These are phyloP conservation scores for Lasiommata megera DNA, from an alignment of 2,888 invertebrate species.

Conservation along the genomic window DNA sequence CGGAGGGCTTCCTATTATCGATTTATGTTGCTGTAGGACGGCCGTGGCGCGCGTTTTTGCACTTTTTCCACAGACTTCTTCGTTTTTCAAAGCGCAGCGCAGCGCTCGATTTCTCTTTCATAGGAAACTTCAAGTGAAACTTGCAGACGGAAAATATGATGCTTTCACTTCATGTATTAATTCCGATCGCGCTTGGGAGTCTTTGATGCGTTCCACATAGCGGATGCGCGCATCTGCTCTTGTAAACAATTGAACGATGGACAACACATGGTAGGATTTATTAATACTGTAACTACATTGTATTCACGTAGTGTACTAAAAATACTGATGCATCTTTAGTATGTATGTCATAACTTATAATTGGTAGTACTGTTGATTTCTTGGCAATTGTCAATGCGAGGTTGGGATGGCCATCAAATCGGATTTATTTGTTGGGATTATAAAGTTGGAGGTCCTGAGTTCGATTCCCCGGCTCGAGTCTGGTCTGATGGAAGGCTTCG, in stretches of 20 bases:
- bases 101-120: slow-evolving; percentile 59
- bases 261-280: slow-evolving; percentile 11
- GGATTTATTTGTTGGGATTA: no score
- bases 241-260: slow-evolving; percentile 18
- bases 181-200: slow-evolving; percentile 35
- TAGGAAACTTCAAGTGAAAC: slow-evolving; percentile 62
- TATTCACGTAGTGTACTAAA: background rate
- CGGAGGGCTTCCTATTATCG: slow-evolving; percentile 80
- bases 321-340: no score
- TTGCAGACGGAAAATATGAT: slow-evolving; percentile 52
- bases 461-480: no score
- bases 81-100: slow-evolving; percentile 50
- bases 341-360: no score
- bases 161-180: slow-evolving; percentile 52
- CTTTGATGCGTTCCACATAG: slow-evolving; percentile 17
- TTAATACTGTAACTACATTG: slow-evolving; percentile 1
- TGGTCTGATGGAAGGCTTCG: no score
- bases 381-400: no score
- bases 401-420: no score
- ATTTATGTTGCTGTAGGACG: slow-evolving; percentile 71
- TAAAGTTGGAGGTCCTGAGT: no score
- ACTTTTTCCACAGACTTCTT: slow-evolving; percentile 54
- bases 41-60: slow-evolving; percentile 48
- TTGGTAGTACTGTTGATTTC: no score
- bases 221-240: slow-evolving; percentile 23